These are phyloP conservation scores for Dendrocincla fuliginosa DNA, from an alignment of 2,797 vertebrate genomes.

Conservation along the genomic window DNA sequence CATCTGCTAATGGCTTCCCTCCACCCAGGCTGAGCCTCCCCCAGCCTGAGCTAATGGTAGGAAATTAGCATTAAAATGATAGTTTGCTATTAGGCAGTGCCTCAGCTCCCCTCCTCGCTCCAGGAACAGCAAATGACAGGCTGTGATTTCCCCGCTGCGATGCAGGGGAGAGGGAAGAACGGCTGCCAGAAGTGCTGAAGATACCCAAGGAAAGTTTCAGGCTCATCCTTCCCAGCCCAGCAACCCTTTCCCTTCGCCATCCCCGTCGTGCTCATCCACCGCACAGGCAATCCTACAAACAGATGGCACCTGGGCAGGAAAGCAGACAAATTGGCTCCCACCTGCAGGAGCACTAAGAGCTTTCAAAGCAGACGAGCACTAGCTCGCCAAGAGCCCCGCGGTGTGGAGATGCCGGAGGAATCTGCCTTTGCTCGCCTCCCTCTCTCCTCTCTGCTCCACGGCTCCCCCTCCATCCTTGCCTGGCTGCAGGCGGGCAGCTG, in stretches of 20 bases:
- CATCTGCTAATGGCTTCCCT: slow-evolving; percentile 39
- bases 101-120: slow-evolving; percentile 58
- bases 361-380: background rate
- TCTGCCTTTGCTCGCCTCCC: background rate
- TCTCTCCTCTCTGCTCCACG: background rate
- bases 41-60: background rate
- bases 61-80: slow-evolving; percentile 72
- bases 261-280: background rate
- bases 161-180: background rate
- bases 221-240: background rate
- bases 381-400: background rate
- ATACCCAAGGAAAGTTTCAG: background rate
- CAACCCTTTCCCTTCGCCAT: background rate
- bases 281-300: background rate
- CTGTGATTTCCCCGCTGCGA: slow-evolving; percentile 58
- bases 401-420: background rate
- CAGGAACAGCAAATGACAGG: slow-evolving; percentile 61
- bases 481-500: background rate
- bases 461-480: background rate
- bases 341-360: slow-evolving; percentile 44
- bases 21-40: slow-evolving; percentile 13
- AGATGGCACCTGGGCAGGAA: slow-evolving; percentile 54
- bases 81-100: slow-evolving; percentile 58
- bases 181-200: background rate
- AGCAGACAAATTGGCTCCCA: slow-evolving; percentile 51